Base-by-base conservation (phyloP, 2,113 vertebrate species). In the Chionomys nivalis region DNA sequence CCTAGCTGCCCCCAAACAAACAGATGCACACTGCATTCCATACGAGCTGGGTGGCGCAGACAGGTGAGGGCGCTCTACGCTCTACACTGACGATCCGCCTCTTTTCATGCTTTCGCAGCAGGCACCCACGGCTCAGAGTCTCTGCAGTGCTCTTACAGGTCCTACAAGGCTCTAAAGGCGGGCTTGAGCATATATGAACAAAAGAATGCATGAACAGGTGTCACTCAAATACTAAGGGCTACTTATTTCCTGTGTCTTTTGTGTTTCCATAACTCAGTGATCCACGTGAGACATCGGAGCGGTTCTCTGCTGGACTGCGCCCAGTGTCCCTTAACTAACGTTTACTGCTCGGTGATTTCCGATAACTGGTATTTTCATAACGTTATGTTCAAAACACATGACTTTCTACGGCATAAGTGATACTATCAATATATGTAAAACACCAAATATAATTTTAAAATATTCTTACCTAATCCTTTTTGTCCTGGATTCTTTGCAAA, bases 401-500 rank as follows among this genome's bases (percentile, higher is more conserved):
- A 89, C 33, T 89, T 96, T 96, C 86, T 93, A 90, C 44, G 89
- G 90, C 68, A 96, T 90, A 95, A 95, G 68, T 94, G 66, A 96
- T 16, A 95, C n/a, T 88, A 21, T 94, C 88, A 95, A 96, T 94
- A 73, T 89, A 94, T 93, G 16, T 97, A 79, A 96, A 95, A 96
- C 66, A 95, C 66, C 92, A 97, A 97, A 97, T 92, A 96, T 26
- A 72, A 96, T 95, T 91, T 94, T 94, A n/a, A 95, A 95, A 94
- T 98, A 98, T 98, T 99, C 99, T 97, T 99, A 99, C 99, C 99
- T 99, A 99, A 98, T 98, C 99, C 99, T 97, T 99, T 99, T 97
- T 99, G 99, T 97, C 99, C 99, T 0, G 99, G 99, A 96, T 99
- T 99, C 98, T 99, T 99, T 97, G 99, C 99, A 97, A 99, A 99